Evolutionary conservation across 2,797 vertebrate genomes (phyloP).

Genomic region (Cryptoprocta ferox): DNA sequence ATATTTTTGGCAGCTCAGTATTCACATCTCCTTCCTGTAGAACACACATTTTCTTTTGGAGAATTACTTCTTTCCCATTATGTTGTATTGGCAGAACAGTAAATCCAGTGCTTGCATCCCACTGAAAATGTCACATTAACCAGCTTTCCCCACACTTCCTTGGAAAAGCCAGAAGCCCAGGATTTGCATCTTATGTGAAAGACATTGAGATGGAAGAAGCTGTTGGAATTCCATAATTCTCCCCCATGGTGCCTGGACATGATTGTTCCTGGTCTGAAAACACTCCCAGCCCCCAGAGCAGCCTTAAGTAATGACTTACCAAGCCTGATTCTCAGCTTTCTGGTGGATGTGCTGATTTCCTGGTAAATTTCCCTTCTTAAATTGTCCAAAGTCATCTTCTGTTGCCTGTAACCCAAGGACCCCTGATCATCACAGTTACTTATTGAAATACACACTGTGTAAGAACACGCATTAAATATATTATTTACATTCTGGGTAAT

Average conservation of each 20-base stretch:
- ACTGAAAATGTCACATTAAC: neutral
- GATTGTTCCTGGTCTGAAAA: neutral
- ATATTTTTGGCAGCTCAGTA: neutral
- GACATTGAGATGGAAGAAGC: neutral
- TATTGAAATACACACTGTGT: neutral
- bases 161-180: neutral
- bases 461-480: neutral
- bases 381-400: slow-evolving; percentile 5
- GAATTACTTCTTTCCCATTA: neutral
- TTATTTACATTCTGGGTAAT: neutral
- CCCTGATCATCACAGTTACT: neutral
- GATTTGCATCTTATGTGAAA: neutral
- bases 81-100: neutral
- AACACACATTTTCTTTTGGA: neutral
- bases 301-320: neutral
- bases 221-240: neutral
- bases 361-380: neutral
- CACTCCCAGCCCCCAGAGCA: neutral
- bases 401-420: neutral
- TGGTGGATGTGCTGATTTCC: neutral
- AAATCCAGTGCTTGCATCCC: neutral
- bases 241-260: neutral
- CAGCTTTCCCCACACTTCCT: neutral
- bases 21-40: neutral
- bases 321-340: neutral